Conservation (phyloP, 2,888 invertebrate species). For the Erebia ligea region DNA sequence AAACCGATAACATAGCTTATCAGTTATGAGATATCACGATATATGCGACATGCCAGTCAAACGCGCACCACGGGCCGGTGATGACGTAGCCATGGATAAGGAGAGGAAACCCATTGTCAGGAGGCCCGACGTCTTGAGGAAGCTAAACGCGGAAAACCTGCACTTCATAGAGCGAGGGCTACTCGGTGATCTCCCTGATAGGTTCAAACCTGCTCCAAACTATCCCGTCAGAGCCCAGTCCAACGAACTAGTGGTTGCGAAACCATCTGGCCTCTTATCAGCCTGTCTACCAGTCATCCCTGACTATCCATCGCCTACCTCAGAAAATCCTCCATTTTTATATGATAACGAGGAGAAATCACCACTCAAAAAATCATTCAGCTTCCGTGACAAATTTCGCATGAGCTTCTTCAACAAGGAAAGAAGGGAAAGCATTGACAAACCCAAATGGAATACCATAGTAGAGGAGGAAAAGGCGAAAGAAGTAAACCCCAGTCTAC, state of each 20-base stretch:
- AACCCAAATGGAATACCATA: slow-evolving; percentile 59
- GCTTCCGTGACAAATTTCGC: slow-evolving; percentile 72
- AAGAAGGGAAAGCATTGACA: slow-evolving; percentile 48
- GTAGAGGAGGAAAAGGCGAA: slow-evolving; percentile 55
- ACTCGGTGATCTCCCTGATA: slow-evolving; percentile 69
- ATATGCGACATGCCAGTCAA: slow-evolving; percentile 63
- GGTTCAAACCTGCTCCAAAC: slow-evolving; percentile 63
- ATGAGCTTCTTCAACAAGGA: slow-evolving; percentile 68
- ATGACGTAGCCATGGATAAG: slow-evolving; percentile 73
- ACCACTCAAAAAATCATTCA: slow-evolving; percentile 71
- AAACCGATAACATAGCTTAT: slow-evolving; percentile 66
- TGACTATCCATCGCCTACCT: slow-evolving; percentile 54
- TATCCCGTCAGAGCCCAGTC: slow-evolving; percentile 63
- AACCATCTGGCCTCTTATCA: slow-evolving; percentile 71
- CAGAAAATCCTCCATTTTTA: slow-evolving; percentile 47
- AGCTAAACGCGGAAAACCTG: slow-evolving; percentile 69
- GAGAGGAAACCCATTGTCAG: slow-evolving; percentile 60
- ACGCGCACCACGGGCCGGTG: slow-evolving; percentile 58
- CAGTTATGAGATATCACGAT: slow-evolving; percentile 58
- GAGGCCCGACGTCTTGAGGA: slow-evolving; percentile 68
- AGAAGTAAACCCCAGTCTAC: slow-evolving; percentile 27
- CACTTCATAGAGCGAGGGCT: slow-evolving; percentile 72
- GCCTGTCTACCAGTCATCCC: slow-evolving; percentile 65
- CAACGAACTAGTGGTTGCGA: slow-evolving; percentile 68
- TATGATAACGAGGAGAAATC: slow-evolving; percentile 62